Evolutionary conservation across 1,140 invertebrate species (phyloP), one percentile per base, ranked within the genome.

Genomic region (Procambarus virginalis): DNA sequence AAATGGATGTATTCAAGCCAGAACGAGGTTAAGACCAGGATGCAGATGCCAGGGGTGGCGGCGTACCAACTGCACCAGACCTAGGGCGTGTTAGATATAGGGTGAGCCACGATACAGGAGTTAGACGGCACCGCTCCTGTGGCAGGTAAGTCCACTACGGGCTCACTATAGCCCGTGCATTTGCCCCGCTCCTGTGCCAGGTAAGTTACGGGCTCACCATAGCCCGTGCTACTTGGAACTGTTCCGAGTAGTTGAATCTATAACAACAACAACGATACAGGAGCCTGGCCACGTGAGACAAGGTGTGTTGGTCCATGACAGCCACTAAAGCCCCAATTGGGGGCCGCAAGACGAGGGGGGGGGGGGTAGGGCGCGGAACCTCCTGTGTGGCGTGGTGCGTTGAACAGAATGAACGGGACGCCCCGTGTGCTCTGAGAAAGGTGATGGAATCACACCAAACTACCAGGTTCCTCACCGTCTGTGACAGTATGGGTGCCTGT

Each of bases 391-490:
- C 89, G 95, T 94, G 79, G 94, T 94, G 92, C 95, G 95, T 87
- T 95, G 95, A 5, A 95, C 94, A 91, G 94, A 95, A 78, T 95
- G 94, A 4, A 95, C 94, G 94, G 95, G 95, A 93, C 94, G 94
- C 85, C 95, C 93, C 89, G 93, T 93, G 84, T 93, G 94, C 92
- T 94, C 94, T n/a, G 92, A 92, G 82, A 93, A 93, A 92, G 93
- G 92, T 91, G 93, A 93, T 87, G 94, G 94, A 93, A 34, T 95
- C 94, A 84, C 94, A 93, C 94, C 94, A 95, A 91, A 95, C 94
- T 90, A 89, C 94, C 94, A 83, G 93, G 92, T 89, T 94, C 93
- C 79, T 91, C 92, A 80, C 90, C 90, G 84, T 92, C 92, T 51
- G 91, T 49, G 84, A 92, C 45, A 92, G 86, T 90, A 88, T 49